Base-by-base conservation (phyloP, 1,140 invertebrate species). In the Drosophila guanche region DNA sequence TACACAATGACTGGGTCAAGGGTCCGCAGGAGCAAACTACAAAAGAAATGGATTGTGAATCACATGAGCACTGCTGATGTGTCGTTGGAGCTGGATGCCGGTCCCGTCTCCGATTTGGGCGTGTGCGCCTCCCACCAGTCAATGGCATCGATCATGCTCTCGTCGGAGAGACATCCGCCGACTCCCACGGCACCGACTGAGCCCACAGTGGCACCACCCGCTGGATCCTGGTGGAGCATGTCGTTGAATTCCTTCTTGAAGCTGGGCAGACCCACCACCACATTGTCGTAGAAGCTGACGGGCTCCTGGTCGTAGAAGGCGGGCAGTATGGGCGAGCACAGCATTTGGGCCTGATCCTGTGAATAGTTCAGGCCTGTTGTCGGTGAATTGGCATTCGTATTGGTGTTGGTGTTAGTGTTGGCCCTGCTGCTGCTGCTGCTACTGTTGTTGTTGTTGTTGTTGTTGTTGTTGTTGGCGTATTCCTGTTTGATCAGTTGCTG, bases 61-160 rank as follows among this genome's bases (percentile, higher is more conserved):
- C 52, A 69, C 59, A 69, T 62, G 14, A 70, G 48, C 41, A 72
- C 58, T n/a, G 58, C 46, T 12, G 56, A 7, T 33, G 59, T 43
- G 3, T 20, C 10, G 14, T 47, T 51, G 66, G 25, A 76, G 63
- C 46, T 73, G 78, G n/a, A 61, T 63, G 12, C 79, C 56, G 7
- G 58, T 27, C 8, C 63, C 48, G 4, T 69, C 68, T 92, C 91
- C 1, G 86, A 89, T 59, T 91, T 89, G 40, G 90, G 89, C 4
- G 90, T 90, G 10, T 92, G 92, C 10, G 92, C 91, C 60, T 93
- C 92, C 92, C 92, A 93, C 92, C 92, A 93, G 27, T 92, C 92
- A 56, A 92, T 92, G 41, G 92, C 91, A 62, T 92, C 90, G 48
- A 92, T 91, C 83, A 92, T 92, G 53, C 89, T 88, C 61, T 92